Conservation (phyloP, 1,140 invertebrate genomes). For the Microplitis mediator region DNA sequence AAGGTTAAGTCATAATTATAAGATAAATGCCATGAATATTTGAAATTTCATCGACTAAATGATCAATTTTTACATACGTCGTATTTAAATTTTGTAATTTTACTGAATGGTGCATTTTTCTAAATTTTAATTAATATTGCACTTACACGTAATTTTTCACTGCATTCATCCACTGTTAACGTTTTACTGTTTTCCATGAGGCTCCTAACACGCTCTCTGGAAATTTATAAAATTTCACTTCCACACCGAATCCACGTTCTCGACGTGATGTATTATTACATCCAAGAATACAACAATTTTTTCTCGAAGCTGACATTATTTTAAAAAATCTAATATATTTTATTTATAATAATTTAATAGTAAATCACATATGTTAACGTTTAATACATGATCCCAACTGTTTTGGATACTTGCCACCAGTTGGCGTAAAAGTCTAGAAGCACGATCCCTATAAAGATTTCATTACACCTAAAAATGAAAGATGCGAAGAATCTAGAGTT, state of each 20-base stretch:
- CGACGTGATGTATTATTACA: background rate
- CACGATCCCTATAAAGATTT: conserved; percentile 24
- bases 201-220: background rate
- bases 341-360: background rate
- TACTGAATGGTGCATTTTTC: no score
- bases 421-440: conserved; percentile 2
- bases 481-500: conserved; percentile 30
- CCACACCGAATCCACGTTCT: background rate
- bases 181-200: background rate
- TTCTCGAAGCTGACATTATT: background rate
- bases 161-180: conserved; percentile 12
- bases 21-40: conserved; percentile 3
- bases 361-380: conserved; percentile 8
- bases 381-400: conserved; percentile 7
- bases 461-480: conserved; percentile 26
- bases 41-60: background rate
- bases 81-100: no score
- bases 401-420: background rate
- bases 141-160: conserved; percentile 13
- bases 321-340: conserved; percentile 3
- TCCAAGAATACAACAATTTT: background rate
- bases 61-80: background rate
- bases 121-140: background rate
- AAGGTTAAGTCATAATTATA: background rate
- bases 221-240: conserved; percentile 17